Conservation (phyloP, 1,140 invertebrate genomes). For the Bombus terrestris region DNA sequence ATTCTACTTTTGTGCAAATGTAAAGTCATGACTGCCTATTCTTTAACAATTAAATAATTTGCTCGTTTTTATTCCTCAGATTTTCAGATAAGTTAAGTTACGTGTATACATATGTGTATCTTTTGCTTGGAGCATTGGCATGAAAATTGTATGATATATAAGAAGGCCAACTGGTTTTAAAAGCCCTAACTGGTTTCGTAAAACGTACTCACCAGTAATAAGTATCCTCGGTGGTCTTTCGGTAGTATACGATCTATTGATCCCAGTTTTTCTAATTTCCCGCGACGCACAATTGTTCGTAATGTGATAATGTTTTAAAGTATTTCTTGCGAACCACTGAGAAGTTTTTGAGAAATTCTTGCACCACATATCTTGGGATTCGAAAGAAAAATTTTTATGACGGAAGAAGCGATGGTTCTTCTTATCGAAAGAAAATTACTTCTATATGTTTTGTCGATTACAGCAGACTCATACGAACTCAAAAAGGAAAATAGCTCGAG, state of each 20-base stretch:
- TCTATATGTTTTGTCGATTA: neutral
- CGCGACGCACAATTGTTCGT: neutral
- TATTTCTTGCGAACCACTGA: slow-evolving; percentile 1
- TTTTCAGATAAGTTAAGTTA: too few species aligned
- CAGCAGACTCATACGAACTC: too few species aligned
- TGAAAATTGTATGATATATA: too few species aligned
- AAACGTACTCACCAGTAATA: slow-evolving; percentile 76
- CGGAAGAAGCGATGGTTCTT: neutral
- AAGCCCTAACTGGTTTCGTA: neutral
- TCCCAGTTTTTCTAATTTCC: neutral
- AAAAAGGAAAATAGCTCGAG: neutral
- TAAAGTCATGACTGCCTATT: too few species aligned
- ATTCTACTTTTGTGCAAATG: neutral
- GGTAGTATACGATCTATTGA: neutral
- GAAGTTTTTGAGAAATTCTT: slow-evolving; percentile 34
- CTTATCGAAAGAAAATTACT: neutral
- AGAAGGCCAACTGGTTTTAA: too few species aligned
- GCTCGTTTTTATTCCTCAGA: too few species aligned
- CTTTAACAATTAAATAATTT: too few species aligned
- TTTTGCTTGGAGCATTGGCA: too few species aligned
- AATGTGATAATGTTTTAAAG: slow-evolving; percentile 25
- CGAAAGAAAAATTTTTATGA: neutral
- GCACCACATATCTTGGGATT: slow-evolving; percentile 46
- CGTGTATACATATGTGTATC: too few species aligned
- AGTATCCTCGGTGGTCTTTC: slow-evolving; percentile 76